phyloP scores from a whole-genome alignment of 2,113 vertebrate genomes.

The Circaetus cinerascens region DNA sequence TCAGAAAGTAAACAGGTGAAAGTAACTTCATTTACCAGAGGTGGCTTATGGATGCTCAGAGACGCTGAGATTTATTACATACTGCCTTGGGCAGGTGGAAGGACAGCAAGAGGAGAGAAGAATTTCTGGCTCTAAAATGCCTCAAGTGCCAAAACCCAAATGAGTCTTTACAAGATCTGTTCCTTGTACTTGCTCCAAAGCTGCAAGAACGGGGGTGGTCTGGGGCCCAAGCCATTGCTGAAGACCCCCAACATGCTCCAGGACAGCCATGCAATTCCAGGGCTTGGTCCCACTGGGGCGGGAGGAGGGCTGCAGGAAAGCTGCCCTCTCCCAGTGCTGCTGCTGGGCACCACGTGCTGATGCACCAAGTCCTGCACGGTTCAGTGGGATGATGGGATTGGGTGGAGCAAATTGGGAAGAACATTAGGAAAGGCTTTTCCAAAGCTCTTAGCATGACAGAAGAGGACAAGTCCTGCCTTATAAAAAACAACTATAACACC shows the following conservation, averaged over 20 bases:
- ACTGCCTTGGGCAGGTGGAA: neutral
- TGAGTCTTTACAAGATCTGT: neutral
- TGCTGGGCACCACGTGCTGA: fast-evolving
- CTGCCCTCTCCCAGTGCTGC: neutral
- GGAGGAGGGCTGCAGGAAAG: neutral
- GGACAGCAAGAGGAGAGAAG: neutral
- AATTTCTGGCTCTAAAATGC: neutral
- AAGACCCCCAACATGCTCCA: neutral
- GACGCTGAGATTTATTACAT: neutral
- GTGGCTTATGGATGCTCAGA: neutral
- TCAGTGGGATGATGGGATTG: neutral
- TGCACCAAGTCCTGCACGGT: neutral
- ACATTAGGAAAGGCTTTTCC: neutral
- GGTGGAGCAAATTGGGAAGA: neutral
- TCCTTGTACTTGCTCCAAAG: fast-evolving
- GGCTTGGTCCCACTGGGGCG: neutral
- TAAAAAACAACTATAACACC: neutral
- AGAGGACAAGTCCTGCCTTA: neutral
- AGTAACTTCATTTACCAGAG: neutral
- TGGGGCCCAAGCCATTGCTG: too few relatives aligned
- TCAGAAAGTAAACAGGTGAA: neutral
- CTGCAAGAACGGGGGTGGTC: neutral
- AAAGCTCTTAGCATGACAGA: neutral
- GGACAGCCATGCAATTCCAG: fast-evolving
- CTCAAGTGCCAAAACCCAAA: neutral